These are phyloP conservation scores for Hyperoodon ampullatus DNA, from an alignment of 2,113 vertebrate species.

Conservation along the genomic window DNA sequence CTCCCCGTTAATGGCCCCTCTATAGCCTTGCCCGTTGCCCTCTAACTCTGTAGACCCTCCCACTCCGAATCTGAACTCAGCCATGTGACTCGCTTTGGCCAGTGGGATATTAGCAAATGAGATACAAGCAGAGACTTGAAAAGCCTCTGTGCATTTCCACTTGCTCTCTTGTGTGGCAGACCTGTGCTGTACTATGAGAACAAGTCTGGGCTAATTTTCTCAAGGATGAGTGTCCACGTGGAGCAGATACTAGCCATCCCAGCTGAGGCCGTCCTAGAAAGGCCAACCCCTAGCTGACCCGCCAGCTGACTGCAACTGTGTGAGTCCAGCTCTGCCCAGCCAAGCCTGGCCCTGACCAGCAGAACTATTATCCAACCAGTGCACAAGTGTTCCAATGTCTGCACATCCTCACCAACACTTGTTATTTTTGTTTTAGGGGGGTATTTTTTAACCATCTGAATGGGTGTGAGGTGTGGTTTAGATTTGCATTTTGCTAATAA, in stretches of 20 bases:
- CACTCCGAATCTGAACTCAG: background rate
- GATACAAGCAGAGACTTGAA: background rate
- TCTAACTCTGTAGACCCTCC: background rate
- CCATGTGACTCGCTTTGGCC: background rate
- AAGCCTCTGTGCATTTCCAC: background rate
- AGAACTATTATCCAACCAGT: background rate
- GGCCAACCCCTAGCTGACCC: background rate
- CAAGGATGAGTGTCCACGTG: background rate
- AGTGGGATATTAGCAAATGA: background rate
- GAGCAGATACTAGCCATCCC: background rate
- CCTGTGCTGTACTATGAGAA: background rate
- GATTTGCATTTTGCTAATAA: slow-evolving; percentile 5
- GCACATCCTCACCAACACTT: background rate
- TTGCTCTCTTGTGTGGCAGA: background rate
- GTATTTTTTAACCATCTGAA: background rate
- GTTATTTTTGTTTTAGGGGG: background rate
- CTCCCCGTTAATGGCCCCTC: background rate
- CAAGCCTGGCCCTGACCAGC: background rate
- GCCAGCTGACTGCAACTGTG: background rate
- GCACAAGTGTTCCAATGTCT: background rate
- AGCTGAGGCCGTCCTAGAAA: background rate
- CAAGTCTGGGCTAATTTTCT: background rate
- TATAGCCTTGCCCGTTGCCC: background rate
- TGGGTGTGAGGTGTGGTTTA: background rate
- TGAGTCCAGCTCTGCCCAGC: background rate